Base-by-base conservation (phyloP, 2,113 vertebrate species). In the Ammodytes dubius region DNA sequence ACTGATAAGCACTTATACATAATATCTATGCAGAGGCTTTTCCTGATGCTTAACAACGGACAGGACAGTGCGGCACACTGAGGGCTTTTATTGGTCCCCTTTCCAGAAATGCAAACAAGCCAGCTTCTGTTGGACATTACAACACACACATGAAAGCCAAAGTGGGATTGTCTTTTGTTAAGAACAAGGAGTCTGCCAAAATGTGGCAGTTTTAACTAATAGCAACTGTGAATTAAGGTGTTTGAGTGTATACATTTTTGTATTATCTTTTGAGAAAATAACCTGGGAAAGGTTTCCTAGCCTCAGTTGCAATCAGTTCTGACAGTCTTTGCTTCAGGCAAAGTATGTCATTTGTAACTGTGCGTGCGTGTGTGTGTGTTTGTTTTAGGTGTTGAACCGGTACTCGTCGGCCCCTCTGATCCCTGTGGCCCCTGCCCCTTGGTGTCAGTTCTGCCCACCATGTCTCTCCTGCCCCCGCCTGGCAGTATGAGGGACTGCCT, bases 351-450 rank as follows among this genome's bases (percentile, higher is more conserved):
- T 77, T 61, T 71, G 45, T 69, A 63, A 70, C 19, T 59, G 4
- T 82, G 43, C 83, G 39, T 78, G 60, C 64, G 17, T 83, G 39
- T 82, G 43, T 82, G 11, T 88, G 7, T 81, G 37, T 86, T 35
- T 79, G 8, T 88, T 65, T 74, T 86, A 99, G 97, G 98, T 99
- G 52, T 94, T 99, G 74, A 99, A 99, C 92, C 94, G 97, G 59
- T 98, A 98, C 13, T 97, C 97, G 43, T 97, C 98, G 0, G 95
- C 96, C 0, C 96, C 98, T 15, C 95, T 99, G 35, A 98, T 98
- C 78, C 91, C 97, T 0, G 45, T 96, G 93, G 81, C 97, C 84
- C 81, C 97, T 82, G 70, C 94, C 46, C 97, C 1, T 91, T 98
- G 89, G 92, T 98, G 54, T 95, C 96, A 0, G 70, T 97, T 63